phyloP scores from a whole-genome alignment of 2,888 invertebrate species.

The Desoria tigrina region DNA sequence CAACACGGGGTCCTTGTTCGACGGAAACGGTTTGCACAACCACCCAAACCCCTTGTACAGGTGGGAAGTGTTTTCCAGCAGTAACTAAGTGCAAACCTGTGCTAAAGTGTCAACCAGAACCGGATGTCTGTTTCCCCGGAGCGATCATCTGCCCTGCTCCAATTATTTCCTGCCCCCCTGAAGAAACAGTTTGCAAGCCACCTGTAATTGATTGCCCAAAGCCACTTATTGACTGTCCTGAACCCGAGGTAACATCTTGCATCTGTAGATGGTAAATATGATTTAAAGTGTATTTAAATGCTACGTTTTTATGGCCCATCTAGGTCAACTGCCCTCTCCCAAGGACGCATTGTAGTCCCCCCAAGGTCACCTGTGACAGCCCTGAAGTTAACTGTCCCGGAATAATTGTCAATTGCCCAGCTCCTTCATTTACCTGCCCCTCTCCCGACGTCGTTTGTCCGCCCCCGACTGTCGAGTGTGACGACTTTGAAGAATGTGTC shows the following conservation, averaged over 20 bases:
- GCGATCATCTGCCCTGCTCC: slow-evolving; percentile 41
- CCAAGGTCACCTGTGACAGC: slow-evolving; percentile 9
- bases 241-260: slow-evolving; percentile 23
- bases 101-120: slow-evolving; percentile 22
- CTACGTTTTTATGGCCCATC: not conserved
- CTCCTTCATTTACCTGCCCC: slow-evolving; percentile 18
- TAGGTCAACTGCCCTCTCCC: slow-evolving; percentile 33
- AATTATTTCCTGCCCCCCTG: slow-evolving; percentile 30
- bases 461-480: slow-evolving; percentile 25
- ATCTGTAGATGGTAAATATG: not conserved
- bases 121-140: slow-evolving; percentile 21
- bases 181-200: slow-evolving; percentile 22
- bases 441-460: slow-evolving; percentile 26
- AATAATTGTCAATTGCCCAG: slow-evolving; percentile 32
- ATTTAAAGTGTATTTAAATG: not conserved
- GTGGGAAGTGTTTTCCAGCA: slow-evolving; percentile 27
- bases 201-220: slow-evolving; percentile 26
- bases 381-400: slow-evolving; percentile 18
- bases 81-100: slow-evolving; percentile 27
- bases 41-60: slow-evolving; percentile 20
- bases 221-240: slow-evolving; percentile 29
- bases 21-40: slow-evolving; percentile 24
- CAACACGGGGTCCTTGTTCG: slow-evolving; percentile 20
- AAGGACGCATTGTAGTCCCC: slow-evolving; percentile 7
- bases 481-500: slow-evolving; percentile 26